Conservation (phyloP, 2,888 invertebrate genomes). For the Nomada goodeniana region DNA sequence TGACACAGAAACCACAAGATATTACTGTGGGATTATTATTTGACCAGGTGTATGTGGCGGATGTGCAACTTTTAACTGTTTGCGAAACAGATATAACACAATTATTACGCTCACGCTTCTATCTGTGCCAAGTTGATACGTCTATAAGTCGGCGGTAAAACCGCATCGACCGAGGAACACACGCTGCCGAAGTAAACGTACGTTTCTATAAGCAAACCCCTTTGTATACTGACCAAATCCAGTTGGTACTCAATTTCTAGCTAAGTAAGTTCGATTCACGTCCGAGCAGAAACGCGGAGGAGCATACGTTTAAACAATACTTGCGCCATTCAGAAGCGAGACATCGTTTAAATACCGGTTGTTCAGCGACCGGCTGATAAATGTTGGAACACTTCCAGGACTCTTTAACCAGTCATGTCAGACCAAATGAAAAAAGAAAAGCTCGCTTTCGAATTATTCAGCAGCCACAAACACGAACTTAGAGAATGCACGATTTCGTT, state of each 20-base stretch:
- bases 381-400: not conserved
- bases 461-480: not conserved
- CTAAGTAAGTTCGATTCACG: conserved; percentile 52
- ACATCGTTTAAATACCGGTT: conserved; percentile 47
- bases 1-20: not conserved
- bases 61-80: conserved; percentile 17
- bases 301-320: conserved; percentile 53
- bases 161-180: conserved; percentile 38
- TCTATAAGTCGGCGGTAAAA: conserved; percentile 36
- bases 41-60: not conserved
- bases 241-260: conserved; percentile 53
- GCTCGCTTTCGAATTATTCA: not conserved
- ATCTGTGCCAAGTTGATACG: conserved; percentile 37
- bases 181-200: conserved; percentile 27
- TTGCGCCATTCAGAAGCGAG: conserved; percentile 47
- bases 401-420: not conserved
- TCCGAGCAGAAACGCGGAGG: conserved; percentile 37
- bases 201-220: conserved; percentile 34
- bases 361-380: conserved; percentile 9
- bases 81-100: conserved; percentile 38
- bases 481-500: not conserved
- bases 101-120: conserved; percentile 45
- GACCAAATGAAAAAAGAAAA: not conserved
- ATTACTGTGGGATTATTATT: not conserved
- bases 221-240: conserved; percentile 53